Conservation (phyloP, 2,797 vertebrate genomes). For the Smutsia gigantea region DNA sequence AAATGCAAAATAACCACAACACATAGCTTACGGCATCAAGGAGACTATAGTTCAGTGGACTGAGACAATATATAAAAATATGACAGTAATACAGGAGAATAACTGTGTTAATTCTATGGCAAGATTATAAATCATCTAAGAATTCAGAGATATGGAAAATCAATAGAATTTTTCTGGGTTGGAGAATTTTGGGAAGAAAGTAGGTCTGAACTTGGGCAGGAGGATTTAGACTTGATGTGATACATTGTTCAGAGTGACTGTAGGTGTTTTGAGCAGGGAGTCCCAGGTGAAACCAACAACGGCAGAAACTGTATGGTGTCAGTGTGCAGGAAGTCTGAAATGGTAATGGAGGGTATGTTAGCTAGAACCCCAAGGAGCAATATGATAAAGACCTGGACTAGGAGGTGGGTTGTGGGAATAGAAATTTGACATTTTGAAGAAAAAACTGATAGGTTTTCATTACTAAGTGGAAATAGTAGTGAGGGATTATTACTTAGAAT, state of each 20-base stretch:
- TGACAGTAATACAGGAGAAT: constrained; percentile 16
- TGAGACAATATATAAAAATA: constrained; percentile 48
- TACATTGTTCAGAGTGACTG: constrained; percentile 68
- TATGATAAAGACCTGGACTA: constrained; percentile 1
- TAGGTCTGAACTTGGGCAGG: constrained; percentile 36
- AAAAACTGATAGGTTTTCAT: constrained; percentile 36
- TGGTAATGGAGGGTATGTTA: constrained; percentile 31
- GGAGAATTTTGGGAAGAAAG: constrained; percentile 55
- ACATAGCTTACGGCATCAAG: background rate
- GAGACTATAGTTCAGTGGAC: background rate
- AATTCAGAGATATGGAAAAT: constrained; percentile 52
- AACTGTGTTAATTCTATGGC: constrained; percentile 39
- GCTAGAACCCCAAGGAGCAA: background rate
- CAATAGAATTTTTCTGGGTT: constrained; percentile 32
- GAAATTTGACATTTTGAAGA: constrained; percentile 27
- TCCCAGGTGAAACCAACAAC: constrained; percentile 43
- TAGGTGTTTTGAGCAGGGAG: constrained; percentile 45
- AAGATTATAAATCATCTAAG: constrained; percentile 44
- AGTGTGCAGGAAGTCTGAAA: constrained; percentile 32
- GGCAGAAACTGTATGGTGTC: constrained; percentile 43
- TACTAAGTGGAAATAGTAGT: background rate
- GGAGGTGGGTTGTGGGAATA: background rate
- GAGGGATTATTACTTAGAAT: constrained; percentile 45
- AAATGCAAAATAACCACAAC: constrained; percentile 38
- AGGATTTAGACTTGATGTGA: constrained; percentile 59